Evolutionary conservation across 2,888 invertebrate genomes (phyloP), one percentile per base, ranked within the genome.

Genomic region (Conchocele bisecta): DNA sequence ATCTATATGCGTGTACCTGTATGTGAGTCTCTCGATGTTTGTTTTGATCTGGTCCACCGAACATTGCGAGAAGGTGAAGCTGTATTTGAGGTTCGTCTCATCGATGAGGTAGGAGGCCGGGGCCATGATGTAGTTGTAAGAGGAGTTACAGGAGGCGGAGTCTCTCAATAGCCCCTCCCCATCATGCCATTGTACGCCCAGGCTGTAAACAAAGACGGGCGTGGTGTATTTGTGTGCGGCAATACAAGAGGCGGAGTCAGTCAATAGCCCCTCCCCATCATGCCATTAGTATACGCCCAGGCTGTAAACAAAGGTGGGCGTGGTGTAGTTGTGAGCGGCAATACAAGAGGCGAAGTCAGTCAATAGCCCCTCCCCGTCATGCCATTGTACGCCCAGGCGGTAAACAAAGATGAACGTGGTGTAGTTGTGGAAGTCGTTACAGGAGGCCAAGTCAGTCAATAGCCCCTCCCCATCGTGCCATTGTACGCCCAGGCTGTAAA

Each of bases 41-140:
- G 69, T 58, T 28, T 78, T 59, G 13, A 83, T 79, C 51, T 83
- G 83, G 17, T 60, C 44, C 20, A 79, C 65, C 9, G 83, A 83
- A 48, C 83, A 83, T 15, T 73, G 58, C 4, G 82, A 82, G 57
- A 83, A 83, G 15, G 78, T 79, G 42, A 83, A 83, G 58, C 83
- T 82, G 67, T 79, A 81, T 56, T 71, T 72, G 7, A 79, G 73
- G 29, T 82, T 83, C 11, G 61, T 70, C n/a, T 73, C 66, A 53
- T 79, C 79, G 22, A 83, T 82, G 13, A 83, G 70, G 17, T 73
- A 82, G 1, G 80, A 79, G 0, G 82, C 79, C 20, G 83, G 82
- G 1, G 83, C 80, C 83, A 83, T 83, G 17, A 83, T 81, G 50
- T 82, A 82, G 57, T 83, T 81, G 29, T 53, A 44, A 2, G 77